phyloP scores from a whole-genome alignment of 2,113 vertebrate genomes.

The Physeter macrocephalus region DNA sequence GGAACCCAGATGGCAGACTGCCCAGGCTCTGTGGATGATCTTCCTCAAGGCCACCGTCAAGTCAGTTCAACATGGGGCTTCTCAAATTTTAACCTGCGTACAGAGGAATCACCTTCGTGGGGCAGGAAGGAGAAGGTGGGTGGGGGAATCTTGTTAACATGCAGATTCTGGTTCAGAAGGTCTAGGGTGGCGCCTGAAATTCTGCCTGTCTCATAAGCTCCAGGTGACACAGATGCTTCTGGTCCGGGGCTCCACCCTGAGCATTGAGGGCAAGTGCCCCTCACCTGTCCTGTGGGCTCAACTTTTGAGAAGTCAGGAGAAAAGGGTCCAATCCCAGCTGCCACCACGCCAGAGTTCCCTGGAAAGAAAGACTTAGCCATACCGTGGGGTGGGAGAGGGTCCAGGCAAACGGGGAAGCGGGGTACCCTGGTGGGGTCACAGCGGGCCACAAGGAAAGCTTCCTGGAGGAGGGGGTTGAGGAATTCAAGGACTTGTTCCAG shows the following conservation, averaged over 20 bases:
- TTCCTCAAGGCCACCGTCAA: neutral
- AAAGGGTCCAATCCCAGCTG: neutral
- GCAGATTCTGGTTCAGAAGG: neutral
- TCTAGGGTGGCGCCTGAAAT: neutral
- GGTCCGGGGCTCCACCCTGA: no score
- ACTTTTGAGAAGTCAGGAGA: neutral
- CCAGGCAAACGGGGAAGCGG: neutral
- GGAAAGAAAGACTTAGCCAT: neutral
- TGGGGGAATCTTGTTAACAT: accelerated
- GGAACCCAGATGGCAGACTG: neutral
- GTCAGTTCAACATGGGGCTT: neutral
- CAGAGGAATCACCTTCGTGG: neutral
- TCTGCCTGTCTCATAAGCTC: neutral
- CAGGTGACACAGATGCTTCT: neutral
- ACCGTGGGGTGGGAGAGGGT: neutral
- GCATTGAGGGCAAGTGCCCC: no score
- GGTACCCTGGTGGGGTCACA: accelerated
- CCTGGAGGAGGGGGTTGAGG: neutral
- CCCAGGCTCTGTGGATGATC: neutral
- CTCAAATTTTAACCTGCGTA: neutral
- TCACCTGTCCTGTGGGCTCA: neutral
- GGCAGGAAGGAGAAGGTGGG: neutral
- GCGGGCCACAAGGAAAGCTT: neutral
- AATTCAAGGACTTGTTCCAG: neutral
- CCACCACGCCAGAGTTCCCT: neutral